These are phyloP conservation scores for Crocuta crocuta DNA, from an alignment of 2,113 vertebrate species.

Conservation along the genomic window DNA sequence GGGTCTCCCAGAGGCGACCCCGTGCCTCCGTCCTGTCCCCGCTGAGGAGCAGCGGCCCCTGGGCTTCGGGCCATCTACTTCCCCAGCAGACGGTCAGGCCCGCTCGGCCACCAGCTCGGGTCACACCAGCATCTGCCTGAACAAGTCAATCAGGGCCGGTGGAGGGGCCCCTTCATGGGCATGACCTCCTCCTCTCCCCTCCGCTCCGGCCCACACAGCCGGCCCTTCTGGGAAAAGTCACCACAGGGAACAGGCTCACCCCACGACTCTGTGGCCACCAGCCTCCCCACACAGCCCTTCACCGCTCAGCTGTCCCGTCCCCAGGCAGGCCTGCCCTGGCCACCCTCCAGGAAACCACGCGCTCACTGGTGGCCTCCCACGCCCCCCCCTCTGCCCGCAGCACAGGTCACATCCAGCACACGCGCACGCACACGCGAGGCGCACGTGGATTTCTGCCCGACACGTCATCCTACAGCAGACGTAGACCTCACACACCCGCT, in stretches of 20 bases:
- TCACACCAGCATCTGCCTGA: background rate
- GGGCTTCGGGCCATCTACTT: too few relatives aligned
- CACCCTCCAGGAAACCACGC: too few relatives aligned
- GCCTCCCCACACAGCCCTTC: background rate
- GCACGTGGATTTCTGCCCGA: background rate
- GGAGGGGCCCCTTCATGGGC: background rate
- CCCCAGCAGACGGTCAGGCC: background rate
- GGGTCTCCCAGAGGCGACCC: background rate
- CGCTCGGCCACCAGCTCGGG: background rate
- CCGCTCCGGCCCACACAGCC: background rate
- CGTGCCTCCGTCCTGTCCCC: accelerated
- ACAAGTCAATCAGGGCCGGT: background rate
- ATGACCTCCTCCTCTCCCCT: background rate
- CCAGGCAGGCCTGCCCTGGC: background rate
- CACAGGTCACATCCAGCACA: accelerated
- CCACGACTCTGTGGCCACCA: background rate
- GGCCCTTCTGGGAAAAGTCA: background rate
- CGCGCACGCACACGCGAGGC: background rate
- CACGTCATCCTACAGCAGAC: accelerated
- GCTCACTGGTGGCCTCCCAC: too few relatives aligned
- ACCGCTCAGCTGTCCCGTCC: background rate
- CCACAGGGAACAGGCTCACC: background rate
- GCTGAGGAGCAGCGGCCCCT: background rate
- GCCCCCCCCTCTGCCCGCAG: accelerated
- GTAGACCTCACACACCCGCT: accelerated